A percentile compares a stretch with the other conserved stretches of the same genome.
Conservation (phyloP, 2,113 vertebrate genomes). For the Tragelaphus scriptus region DNA sequence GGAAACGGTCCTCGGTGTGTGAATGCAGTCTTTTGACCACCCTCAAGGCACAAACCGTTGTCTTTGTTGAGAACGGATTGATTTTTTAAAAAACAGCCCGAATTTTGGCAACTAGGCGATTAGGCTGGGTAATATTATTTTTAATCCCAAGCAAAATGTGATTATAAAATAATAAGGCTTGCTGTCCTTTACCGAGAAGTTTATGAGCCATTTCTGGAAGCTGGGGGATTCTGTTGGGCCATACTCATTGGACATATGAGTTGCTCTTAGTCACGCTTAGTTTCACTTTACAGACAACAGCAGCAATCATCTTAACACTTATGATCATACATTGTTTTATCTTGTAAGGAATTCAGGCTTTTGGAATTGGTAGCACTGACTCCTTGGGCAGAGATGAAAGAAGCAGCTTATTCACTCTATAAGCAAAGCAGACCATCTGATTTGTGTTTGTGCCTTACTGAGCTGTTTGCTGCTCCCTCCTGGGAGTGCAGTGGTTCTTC, state of each 20-base stretch:
- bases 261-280: neutral
- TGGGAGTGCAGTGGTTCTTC: neutral
- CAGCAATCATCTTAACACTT: neutral
- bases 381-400: neutral
- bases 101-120: neutral
- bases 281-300: neutral
- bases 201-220: neutral
- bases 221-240: neutral
- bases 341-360: neutral
- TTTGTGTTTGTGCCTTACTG: neutral
- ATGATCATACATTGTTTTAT: neutral
- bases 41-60: neutral
- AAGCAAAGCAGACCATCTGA: neutral
- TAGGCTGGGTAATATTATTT: neutral
- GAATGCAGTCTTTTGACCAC: neutral
- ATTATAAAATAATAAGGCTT: neutral
- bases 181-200: neutral
- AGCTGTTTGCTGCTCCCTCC: neutral
- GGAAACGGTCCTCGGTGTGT: neutral
- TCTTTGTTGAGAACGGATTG: neutral
- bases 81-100: neutral
- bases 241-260: rapidly evolving
- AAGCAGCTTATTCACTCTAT: neutral
- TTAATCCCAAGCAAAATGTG: neutral
- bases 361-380: neutral